These are phyloP conservation scores for Chelidonichthys spinosus DNA, from an alignment of 2,797 vertebrate genomes.

Conservation along the genomic window DNA sequence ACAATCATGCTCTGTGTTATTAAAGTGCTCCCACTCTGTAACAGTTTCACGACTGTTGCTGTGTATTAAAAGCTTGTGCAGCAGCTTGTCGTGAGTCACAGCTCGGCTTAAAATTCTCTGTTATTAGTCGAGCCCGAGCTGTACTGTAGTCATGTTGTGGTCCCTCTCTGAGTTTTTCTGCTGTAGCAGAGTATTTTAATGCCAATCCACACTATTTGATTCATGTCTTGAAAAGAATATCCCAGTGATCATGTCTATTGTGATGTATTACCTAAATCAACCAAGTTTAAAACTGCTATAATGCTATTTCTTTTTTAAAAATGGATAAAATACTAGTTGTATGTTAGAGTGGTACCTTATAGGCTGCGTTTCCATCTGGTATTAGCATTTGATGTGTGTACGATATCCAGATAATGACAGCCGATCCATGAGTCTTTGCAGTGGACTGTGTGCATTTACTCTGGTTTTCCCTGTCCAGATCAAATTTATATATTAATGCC, in stretches of 20 bases:
- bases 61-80: constrained; percentile 10
- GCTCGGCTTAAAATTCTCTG: constrained; percentile 35
- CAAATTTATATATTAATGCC: not conserved
- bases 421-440: not conserved
- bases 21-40: constrained; percentile 8
- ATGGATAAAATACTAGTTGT: not conserved
- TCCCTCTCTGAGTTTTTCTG: constrained; percentile 7
- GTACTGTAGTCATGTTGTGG: constrained; percentile 14
- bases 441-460: not conserved
- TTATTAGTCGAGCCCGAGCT: constrained; percentile 32
- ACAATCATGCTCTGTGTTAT: not conserved
- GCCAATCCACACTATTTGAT: not conserved
- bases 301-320: not conserved
- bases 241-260: not conserved
- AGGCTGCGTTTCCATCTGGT: not conserved
- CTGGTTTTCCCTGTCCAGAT: not conserved
- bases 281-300: not conserved
- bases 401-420: not conserved
- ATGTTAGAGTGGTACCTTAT: not conserved
- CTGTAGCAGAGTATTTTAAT: constrained; percentile 11
- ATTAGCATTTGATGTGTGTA: not conserved
- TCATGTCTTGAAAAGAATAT: not conserved
- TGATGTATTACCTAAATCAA: not conserved
- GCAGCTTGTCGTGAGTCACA: constrained; percentile 48
- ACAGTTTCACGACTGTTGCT: constrained; percentile 19